Evolutionary conservation across 2,797 vertebrate species (phyloP), one percentile per base, ranked within the genome.

Genomic region (Naso thynnoides): DNA sequence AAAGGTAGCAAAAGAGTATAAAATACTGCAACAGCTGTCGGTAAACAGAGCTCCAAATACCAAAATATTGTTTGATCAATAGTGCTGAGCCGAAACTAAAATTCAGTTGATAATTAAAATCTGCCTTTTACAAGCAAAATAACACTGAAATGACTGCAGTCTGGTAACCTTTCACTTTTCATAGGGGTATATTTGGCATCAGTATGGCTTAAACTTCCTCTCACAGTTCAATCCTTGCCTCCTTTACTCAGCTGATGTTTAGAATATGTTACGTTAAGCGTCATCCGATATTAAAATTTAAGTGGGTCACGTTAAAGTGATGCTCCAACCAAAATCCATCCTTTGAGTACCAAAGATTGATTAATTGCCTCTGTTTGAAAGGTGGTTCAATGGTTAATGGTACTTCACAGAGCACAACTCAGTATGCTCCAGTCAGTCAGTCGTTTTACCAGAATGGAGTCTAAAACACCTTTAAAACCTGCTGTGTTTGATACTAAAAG

Each of bases 141-240:
- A 86, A 90, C 71, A 85, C 88, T 88, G 84, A 88, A 67, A 56
- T 65, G 54, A 82, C 73, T 62, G 71, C 48, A 60, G 63, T 76
- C 73, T 60, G 60, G 66, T 81, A 29, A 77, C 50, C 31, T 67
- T 45, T 33, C 36, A 39, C 36, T 73, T 75, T 60, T 50, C 29
- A 41, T 36, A 13, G 53, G n/a, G 31, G 64, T 84, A 50, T 81
- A 77, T 90, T 91, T 92, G 88, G 88, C 81, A 64, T 92, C 42
- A 53, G 23, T 89, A 92, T 93, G 90, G 92, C 92, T 93, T 92
- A 44, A 70, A 54, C 82, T 90, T 89, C 89, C 89, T 89, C 84
- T 86, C 88, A 84, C 86, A 87, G 77, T 85, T 88, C 58, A 24
- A 42, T 59, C 67, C 65, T 64, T 24, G 27, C 56, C 71, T 59